Evolutionary conservation across 2,888 invertebrate genomes (phyloP).

Genomic region (Sussaba pulchella): DNA sequence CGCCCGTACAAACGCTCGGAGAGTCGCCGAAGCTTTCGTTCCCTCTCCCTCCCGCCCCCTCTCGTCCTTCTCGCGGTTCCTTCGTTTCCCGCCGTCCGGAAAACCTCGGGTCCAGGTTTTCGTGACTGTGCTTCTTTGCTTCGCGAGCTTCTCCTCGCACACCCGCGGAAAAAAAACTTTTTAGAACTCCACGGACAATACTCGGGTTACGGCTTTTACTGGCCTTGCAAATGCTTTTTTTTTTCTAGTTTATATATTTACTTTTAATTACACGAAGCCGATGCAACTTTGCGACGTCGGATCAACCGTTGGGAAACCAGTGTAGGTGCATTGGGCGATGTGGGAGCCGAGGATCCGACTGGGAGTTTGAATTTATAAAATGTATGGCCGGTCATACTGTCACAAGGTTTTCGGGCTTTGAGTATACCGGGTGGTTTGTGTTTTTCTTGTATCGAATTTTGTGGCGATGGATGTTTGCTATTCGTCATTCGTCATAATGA

Average conservation of each 20-base stretch:
- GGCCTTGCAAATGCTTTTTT: constrained; percentile 19
- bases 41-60: no score
- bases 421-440: not conserved
- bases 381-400: not conserved
- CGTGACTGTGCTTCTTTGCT: constrained; percentile 45
- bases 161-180: constrained; percentile 17
- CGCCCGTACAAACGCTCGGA: no score
- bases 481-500: no score
- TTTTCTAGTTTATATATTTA: constrained; percentile 64
- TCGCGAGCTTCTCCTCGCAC: constrained; percentile 14
- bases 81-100: no score
- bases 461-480: no score
- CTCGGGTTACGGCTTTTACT: constrained; percentile 40
- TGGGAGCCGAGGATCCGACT: constrained; percentile 13
- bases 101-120: constrained; percentile 22
- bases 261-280: constrained; percentile 68
- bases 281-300: constrained; percentile 61
- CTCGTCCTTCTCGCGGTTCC: not conserved
- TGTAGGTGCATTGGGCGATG: constrained; percentile 23
- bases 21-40: no score
- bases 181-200: constrained; percentile 47
- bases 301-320: constrained; percentile 37
- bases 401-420: constrained; percentile 1
- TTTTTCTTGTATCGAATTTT: no score
- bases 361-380: constrained; percentile 22